Evolutionary conservation across 2,888 invertebrate species (phyloP).

Genomic region (Saturnia pavonia): DNA sequence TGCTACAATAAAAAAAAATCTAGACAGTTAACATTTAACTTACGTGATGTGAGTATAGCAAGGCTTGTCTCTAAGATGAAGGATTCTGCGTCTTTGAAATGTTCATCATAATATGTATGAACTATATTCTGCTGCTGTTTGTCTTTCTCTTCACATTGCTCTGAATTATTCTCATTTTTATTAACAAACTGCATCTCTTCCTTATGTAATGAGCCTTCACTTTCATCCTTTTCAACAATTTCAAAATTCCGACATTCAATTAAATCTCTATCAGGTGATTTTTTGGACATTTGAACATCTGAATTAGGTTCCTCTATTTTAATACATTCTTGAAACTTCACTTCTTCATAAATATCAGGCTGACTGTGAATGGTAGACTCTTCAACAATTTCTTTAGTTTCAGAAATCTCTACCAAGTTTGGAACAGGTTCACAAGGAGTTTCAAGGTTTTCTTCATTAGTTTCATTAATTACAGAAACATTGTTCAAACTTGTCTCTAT

Average conservation of each 20-base stretch:
- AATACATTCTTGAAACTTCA: constrained; percentile 39
- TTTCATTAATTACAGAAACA: constrained; percentile 45
- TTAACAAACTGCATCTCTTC: constrained; percentile 39
- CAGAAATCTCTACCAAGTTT: constrained; percentile 36
- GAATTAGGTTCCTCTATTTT: constrained; percentile 34
- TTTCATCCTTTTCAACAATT: constrained; percentile 48
- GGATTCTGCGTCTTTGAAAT: constrained; percentile 90
- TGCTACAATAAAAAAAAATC: too few relatives aligned
- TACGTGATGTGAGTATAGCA: constrained; percentile 68
- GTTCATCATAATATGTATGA: constrained; percentile 82
- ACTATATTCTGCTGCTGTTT: constrained; percentile 52
- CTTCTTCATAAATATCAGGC: constrained; percentile 52
- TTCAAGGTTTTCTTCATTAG: constrained; percentile 36
- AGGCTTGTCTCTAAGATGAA: constrained; percentile 86
- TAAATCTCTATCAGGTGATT: constrained; percentile 34
- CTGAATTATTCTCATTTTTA: constrained; percentile 36
- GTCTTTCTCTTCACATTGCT: constrained; percentile 55
- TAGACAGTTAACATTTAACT: constrained; percentile 36
- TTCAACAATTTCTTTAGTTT: constrained; percentile 34
- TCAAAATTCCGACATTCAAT: constrained; percentile 48
- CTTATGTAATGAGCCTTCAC: constrained; percentile 37
- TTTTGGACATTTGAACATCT: constrained; percentile 29
- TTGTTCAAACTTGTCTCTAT: constrained; percentile 64
- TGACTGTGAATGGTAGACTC: constrained; percentile 27
- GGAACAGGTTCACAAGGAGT: constrained; percentile 34